These are phyloP conservation scores for Nineta flava DNA, from an alignment of 2,888 invertebrate species.

Conservation along the genomic window DNA sequence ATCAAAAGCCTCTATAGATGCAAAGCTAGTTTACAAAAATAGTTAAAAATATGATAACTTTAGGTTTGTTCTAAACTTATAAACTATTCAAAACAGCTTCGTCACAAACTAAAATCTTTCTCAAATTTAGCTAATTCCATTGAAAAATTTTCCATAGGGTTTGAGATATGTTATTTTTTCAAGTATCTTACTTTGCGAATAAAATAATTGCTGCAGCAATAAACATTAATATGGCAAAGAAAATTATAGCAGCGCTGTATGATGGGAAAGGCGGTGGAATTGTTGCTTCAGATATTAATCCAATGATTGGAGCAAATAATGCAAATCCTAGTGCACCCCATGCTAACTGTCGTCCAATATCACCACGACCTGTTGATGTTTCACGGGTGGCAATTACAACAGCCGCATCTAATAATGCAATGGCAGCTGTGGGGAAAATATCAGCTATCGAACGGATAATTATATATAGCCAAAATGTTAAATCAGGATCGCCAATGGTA, in stretches of 20 bases:
- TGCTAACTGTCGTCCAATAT: constrained; percentile 62
- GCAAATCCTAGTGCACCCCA: constrained; percentile 60
- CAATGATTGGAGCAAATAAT: constrained; percentile 46
- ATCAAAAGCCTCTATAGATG: no score
- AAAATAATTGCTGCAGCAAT: constrained; percentile 44
- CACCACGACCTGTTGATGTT: constrained; percentile 62
- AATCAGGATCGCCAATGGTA: constrained; percentile 42
- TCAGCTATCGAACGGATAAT: constrained; percentile 54
- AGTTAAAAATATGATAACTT: no score
- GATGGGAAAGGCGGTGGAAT: constrained; percentile 21
- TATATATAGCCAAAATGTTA: constrained; percentile 56
- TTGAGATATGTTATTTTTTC: no score
- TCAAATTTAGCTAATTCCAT: no score
- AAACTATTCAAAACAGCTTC: no score
- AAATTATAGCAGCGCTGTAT: constrained; percentile 37
- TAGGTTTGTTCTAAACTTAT: no score
- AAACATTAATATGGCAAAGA: constrained; percentile 37
- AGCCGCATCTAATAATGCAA: constrained; percentile 55
- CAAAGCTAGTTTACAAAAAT: no score
- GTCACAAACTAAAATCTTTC: no score
- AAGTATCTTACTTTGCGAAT: constrained; percentile 37
- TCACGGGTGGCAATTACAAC: constrained; percentile 71
- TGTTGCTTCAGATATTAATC: constrained; percentile 19
- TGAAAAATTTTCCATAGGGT: no score
- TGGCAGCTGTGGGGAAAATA: constrained; percentile 55